Base-by-base conservation (phyloP, 2,113 vertebrate species). In the Tychaedon coryphoeus region DNA sequence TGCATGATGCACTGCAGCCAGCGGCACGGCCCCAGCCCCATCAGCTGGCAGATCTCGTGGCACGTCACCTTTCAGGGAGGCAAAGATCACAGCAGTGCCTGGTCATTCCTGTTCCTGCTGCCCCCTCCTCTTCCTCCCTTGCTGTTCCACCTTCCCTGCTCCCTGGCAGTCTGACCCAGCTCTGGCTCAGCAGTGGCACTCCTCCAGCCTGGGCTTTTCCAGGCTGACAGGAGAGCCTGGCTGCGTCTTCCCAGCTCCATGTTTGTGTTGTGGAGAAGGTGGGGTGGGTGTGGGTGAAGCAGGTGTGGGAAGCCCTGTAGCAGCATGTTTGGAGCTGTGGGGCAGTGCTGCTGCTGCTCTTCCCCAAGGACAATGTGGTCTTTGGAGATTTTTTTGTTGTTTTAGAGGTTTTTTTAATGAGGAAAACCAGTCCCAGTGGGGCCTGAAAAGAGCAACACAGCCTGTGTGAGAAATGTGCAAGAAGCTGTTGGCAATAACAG, bases 1-100 rank as follows among this genome's bases (percentile, higher is more conserved):
- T 98, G 98, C 98, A 98, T 97, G 93, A 98, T 92, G 95, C 98
- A 98, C 88, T 97, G 95, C 67, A 98, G 98, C 98, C 98, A 98
- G 76, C 97, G 97, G 56, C 98, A 98, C 16, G 93, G 96, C 57
- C 98, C 97, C 96, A 98, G 89, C 73, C 98, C 98, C 64, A 98
- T 96, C 80, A 98, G 97, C 80, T 97, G 98, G 80, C 97, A 98
- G 69, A 98, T 97, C 81, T 98, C 98, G 0, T 98, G 98, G 3
- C 98, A 98, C 1, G 94, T 95, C 86, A 97, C 97, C 98, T 98
- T 70, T 6, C 10, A 38, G 53, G 61, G 77, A 45, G 72, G 60
- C 25, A 71, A 40, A 93, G 56, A 47, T 28, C 54, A 13, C 86
- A 45, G 42, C 19, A 57, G 28, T 1, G 28, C 0, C 0, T 0